phyloP scores from a whole-genome alignment of 2,113 vertebrate genomes.

The Sebastes schlegelii region DNA sequence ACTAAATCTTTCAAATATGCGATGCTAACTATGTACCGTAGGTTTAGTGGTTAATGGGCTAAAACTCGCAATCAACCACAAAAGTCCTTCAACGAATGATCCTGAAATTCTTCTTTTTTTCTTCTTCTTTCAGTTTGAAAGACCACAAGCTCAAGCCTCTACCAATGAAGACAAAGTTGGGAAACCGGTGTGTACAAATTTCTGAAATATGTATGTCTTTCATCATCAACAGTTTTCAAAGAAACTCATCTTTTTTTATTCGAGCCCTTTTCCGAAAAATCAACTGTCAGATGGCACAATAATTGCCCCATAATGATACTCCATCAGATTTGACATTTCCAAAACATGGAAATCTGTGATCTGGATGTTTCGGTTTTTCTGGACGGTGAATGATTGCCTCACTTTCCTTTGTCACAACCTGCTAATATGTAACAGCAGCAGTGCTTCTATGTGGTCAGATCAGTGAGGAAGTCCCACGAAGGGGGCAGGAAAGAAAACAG shows the following conservation, averaged over 20 bases:
- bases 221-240: background rate
- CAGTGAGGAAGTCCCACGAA: background rate
- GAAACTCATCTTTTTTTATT: background rate
- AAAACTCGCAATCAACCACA: background rate
- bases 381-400: background rate
- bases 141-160: background rate
- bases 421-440: background rate
- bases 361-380: background rate
- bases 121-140: constrained; percentile 2
- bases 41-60: background rate
- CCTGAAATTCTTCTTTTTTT: constrained; percentile 13
- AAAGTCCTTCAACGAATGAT: background rate
- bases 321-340: background rate
- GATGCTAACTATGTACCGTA: background rate
- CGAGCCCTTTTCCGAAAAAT: too few species aligned
- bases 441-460: background rate
- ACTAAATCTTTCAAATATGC: background rate
- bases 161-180: background rate
- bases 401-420: constrained; percentile 13
- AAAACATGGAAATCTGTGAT: background rate
- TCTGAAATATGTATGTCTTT: background rate
- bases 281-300: too few species aligned
- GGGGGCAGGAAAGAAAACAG: constrained; percentile 37
- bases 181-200: background rate
- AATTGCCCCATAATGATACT: background rate